Percentiles rank a stretch among this genome's conserved stretches.
Evolutionary conservation across 1,140 invertebrate genomes (phyloP).

Genomic region (Choristoneura fumiferana): DNA sequence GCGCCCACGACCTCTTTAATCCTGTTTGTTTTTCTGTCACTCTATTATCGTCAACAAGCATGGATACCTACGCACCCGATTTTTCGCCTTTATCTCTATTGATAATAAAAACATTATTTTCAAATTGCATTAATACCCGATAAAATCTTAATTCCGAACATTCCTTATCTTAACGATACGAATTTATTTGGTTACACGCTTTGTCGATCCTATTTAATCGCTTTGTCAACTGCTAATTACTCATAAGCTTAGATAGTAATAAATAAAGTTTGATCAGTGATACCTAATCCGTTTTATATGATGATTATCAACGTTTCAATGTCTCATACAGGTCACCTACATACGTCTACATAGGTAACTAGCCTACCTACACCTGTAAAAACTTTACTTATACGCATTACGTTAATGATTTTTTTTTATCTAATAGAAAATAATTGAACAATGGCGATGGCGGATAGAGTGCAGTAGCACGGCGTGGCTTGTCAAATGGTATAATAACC

Average conservation of each 20-base stretch:
- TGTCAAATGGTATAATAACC: conserved; percentile 40
- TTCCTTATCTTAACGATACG: not conserved
- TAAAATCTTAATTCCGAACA: not conserved
- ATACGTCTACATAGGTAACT: too few species aligned
- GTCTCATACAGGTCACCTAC: not conserved
- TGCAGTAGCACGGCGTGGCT: conserved; percentile 21
- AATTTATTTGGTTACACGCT: not conserved
- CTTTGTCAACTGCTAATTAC: not conserved
- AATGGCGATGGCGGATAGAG: too few species aligned
- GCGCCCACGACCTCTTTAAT: not conserved
- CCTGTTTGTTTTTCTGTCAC: conserved; percentile 16
- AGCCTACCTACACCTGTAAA: too few species aligned
- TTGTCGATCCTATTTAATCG: conserved; percentile 4
- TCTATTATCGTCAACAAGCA: conserved; percentile 10
- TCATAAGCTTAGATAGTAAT: not conserved
- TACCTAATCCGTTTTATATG: too few species aligned
- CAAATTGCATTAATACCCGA: not conserved
- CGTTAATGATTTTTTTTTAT: too few species aligned
- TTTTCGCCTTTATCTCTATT: not conserved
- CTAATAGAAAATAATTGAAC: too few species aligned
- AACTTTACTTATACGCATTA: too few species aligned
- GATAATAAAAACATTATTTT: not conserved
- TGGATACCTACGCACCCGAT: not conserved
- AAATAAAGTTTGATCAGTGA: not conserved
- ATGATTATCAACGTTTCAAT: too few species aligned